Percentiles rank a stretch among this genome's conserved stretches.
These are phyloP conservation scores for Enteromius radiatus DNA, from an alignment of 2,797 vertebrate species.

Conservation along the genomic window DNA sequence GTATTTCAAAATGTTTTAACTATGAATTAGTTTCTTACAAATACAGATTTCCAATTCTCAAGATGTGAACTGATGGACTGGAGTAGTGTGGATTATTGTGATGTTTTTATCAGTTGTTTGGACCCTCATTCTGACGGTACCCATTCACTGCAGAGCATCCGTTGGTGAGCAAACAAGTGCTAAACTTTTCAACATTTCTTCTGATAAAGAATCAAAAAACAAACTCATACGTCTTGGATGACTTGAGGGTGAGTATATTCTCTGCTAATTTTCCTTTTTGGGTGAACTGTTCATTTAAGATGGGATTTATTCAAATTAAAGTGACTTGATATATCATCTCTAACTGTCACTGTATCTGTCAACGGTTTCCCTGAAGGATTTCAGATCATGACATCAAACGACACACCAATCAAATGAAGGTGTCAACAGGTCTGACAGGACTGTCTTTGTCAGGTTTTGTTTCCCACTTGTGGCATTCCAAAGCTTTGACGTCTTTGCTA, in stretches of 20 bases:
- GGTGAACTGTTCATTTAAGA: neutral
- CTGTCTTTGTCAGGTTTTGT: neutral
- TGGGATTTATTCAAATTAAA: neutral
- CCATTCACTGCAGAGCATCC: too few relatives aligned
- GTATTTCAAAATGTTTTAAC: too few relatives aligned
- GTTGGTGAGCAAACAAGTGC: neutral
- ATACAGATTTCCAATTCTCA: neutral
- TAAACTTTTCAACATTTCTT: neutral
- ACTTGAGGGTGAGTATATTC: too few relatives aligned
- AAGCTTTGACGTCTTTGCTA: conserved; percentile 6
- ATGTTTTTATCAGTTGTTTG: neutral
- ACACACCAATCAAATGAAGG: neutral
- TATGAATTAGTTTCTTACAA: neutral
- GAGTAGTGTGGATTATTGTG: neutral
- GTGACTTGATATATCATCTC: neutral
- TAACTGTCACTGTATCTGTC: neutral
- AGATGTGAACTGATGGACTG: neutral
- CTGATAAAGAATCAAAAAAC: too few relatives aligned
- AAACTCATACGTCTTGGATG: too few relatives aligned
- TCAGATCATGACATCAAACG: conserved; percentile 9
- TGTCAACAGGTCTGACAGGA: neutral
- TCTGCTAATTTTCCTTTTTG: neutral
- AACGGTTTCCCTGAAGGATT: neutral
- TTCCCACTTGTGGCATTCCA: conserved; percentile 15
- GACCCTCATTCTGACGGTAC: neutral